Conservation (phyloP, 2,113 vertebrate species). For the Tor tambroides region DNA sequence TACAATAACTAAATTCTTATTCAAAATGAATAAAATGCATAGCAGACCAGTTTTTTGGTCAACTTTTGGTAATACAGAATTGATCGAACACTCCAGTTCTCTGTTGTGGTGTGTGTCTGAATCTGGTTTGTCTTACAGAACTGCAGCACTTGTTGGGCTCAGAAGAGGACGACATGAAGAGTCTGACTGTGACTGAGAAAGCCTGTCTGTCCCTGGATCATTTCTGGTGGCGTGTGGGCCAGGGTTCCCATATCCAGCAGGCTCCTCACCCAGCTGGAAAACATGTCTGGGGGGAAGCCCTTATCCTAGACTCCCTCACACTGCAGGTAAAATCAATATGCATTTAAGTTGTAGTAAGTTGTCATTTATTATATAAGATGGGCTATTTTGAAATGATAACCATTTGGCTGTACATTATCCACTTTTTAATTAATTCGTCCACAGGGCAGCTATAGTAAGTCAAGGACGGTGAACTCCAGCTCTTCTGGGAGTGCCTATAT, state of each 20-base stretch:
- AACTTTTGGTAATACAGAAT: not conserved
- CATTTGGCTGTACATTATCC: not conserved
- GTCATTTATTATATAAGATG: not conserved
- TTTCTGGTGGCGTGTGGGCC: slow-evolving; percentile 96
- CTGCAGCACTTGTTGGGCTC: slow-evolving; percentile 74
- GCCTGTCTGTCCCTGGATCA: slow-evolving; percentile 85
- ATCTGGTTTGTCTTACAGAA: slow-evolving; percentile 60
- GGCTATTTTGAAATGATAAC: not conserved
- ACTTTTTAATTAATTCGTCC: not conserved
- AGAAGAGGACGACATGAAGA: slow-evolving; percentile 80
- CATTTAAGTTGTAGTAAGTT: not conserved
- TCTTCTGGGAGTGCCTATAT: slow-evolving; percentile 81
- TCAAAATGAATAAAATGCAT: not conserved
- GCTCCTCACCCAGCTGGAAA: slow-evolving; percentile 91
- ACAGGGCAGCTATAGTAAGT: slow-evolving; percentile 90
- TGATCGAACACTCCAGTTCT: not conserved
- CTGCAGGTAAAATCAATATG: slow-evolving; percentile 79
- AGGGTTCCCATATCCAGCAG: slow-evolving; percentile 95
- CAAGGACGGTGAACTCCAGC: slow-evolving; percentile 71
- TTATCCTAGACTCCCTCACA: slow-evolving; percentile 88
- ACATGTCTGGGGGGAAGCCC: slow-evolving; percentile 96
- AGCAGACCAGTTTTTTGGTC: not conserved
- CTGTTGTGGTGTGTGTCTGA: slow-evolving; percentile 17
- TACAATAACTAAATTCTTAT: no score
- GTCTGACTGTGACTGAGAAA: slow-evolving; percentile 86